phyloP scores from a whole-genome alignment of 2,113 vertebrate genomes.

The Chelonoidis abingdonii region DNA sequence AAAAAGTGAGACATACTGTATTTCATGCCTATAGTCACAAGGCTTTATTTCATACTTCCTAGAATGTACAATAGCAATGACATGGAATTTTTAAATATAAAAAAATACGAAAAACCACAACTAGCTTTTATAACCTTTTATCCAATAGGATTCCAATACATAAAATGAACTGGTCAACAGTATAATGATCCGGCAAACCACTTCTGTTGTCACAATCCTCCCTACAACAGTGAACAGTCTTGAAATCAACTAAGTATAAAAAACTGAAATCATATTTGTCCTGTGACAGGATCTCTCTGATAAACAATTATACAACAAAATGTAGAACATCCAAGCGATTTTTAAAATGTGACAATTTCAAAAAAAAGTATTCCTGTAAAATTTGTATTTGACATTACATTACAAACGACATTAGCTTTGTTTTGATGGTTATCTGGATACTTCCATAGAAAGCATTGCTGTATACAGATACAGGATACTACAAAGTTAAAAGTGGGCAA shows the following conservation, averaged over 20 bases:
- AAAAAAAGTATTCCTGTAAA: neutral
- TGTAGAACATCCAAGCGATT: neutral
- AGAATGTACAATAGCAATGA: constrained; percentile 31
- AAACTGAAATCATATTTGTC: constrained; percentile 67
- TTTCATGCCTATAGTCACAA: constrained; percentile 29
- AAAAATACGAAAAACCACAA: constrained; percentile 43
- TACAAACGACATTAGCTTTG: neutral
- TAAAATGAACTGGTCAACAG: constrained; percentile 57
- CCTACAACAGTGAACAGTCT: constrained; percentile 58
- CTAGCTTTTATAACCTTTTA: constrained; percentile 58
- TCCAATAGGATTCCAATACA: constrained; percentile 34
- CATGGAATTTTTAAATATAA: constrained; percentile 67
- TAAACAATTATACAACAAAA: constrained; percentile 61
- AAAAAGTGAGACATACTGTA: constrained; percentile 13
- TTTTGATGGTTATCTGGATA: neutral
- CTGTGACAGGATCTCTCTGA: constrained; percentile 64
- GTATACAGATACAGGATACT: neutral
- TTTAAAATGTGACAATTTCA: neutral
- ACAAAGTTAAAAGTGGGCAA: constrained; percentile 5
- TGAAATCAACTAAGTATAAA: constrained; percentile 71
- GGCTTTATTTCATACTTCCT: constrained; percentile 27
- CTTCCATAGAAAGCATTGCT: neutral
- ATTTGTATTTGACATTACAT: neutral
- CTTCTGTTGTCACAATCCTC: constrained; percentile 41
- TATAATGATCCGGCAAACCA: constrained; percentile 64